phyloP scores from a whole-genome alignment of 2,797 vertebrate genomes.

The Garrulus glandarius region DNA sequence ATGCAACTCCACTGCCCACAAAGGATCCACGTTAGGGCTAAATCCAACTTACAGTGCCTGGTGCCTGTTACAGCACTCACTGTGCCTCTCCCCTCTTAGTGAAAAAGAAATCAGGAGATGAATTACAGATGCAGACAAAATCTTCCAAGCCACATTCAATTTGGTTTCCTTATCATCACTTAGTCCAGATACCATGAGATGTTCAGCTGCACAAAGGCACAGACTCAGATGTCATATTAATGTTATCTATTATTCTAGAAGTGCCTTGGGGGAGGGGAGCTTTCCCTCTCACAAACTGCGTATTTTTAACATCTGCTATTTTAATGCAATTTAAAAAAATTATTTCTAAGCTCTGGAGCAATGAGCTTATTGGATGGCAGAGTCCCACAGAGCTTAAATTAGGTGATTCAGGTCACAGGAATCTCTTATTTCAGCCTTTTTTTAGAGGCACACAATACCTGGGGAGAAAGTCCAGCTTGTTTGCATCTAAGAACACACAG shows the following conservation, averaged over 20 bases:
- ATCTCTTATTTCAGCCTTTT: constrained; percentile 14
- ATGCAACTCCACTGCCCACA: neutral
- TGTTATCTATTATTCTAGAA: neutral
- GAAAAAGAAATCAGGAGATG: neutral
- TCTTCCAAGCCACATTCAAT: constrained; percentile 53
- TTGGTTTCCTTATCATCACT: constrained; percentile 49
- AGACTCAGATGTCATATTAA: constrained; percentile 12
- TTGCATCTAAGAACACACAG: neutral
- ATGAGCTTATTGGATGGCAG: neutral
- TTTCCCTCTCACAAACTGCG: neutral
- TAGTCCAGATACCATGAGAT: constrained; percentile 43
- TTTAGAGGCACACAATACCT: neutral
- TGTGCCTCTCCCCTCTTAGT: neutral
- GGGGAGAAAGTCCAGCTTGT: constrained; percentile 2
- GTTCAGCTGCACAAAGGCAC: neutral
- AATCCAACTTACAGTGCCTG: neutral
- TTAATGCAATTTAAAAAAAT: neutral
- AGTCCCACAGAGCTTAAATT: constrained; percentile 6
- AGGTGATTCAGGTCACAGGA: constrained; percentile 19
- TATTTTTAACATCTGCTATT: constrained; percentile 58
- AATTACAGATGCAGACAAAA: constrained; percentile 48
- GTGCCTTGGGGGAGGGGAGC: neutral
- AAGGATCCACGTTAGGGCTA: neutral
- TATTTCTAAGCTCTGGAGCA: neutral
- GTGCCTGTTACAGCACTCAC: neutral